phyloP scores from a whole-genome alignment of 1,140 invertebrate species.

The Aphelinus atriplicis region DNA sequence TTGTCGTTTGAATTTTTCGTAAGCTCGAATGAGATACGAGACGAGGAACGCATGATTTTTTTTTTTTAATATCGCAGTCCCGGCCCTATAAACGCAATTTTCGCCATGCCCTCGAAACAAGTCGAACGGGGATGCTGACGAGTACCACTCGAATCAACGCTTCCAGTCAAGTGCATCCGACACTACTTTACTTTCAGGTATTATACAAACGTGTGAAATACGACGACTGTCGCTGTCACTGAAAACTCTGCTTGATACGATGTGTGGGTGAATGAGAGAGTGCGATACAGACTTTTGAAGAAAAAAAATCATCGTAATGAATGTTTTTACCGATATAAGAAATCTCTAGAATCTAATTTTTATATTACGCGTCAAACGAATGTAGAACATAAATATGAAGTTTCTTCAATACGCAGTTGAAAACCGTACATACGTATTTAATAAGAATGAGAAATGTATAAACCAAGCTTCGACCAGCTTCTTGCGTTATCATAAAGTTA shows the following conservation, averaged over 20 bases:
- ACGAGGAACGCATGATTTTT: background rate
- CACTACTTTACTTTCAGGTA: slow-evolving; percentile 15
- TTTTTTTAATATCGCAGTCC: background rate
- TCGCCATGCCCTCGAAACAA: background rate
- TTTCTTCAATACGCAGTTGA: slow-evolving; percentile 26
- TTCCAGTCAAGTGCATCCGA: slow-evolving; percentile 24
- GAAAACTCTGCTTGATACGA: slow-evolving; percentile 21
- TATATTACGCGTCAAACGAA: slow-evolving; percentile 29
- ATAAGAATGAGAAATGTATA: slow-evolving; percentile 14
- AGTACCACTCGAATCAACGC: slow-evolving; percentile 15
- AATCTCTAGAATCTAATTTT: slow-evolving; percentile 36
- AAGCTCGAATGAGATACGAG: background rate
- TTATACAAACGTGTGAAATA: slow-evolving; percentile 9
- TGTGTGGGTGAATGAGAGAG: background rate
- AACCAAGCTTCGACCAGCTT: slow-evolving; percentile 34
- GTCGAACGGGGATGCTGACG: background rate
- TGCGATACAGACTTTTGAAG: background rate
- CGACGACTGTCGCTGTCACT: slow-evolving; percentile 1
- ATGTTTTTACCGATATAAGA: slow-evolving; percentile 27
- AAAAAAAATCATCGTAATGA: slow-evolving; percentile 8
- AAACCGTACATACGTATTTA: slow-evolving; percentile 27
- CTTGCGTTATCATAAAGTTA: slow-evolving; percentile 28
- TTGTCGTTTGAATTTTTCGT: no score
- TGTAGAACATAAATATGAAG: slow-evolving; percentile 7
- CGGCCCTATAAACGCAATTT: background rate